Conservation (phyloP, 2,113 vertebrate species). For the Archilochus colubris region DNA sequence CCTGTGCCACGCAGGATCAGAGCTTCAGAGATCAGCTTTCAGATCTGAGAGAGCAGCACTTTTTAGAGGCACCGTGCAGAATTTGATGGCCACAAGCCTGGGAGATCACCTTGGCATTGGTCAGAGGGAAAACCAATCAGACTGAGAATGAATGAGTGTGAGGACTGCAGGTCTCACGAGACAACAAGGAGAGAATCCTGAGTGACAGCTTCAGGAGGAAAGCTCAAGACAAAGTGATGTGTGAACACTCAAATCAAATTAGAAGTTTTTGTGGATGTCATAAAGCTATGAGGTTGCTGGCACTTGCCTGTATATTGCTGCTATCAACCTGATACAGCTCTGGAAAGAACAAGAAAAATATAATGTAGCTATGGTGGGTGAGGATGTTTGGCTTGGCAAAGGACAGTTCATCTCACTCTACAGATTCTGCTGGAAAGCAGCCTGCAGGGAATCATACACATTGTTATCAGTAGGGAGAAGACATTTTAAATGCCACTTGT, state of each 20-base stretch:
- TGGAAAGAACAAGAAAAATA: background rate
- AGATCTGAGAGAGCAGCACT: background rate
- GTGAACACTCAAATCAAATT: background rate
- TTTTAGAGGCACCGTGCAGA: background rate
- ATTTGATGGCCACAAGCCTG: background rate
- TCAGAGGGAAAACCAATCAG: background rate
- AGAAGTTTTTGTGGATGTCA: background rate
- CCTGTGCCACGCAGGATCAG: conserved; percentile 15
- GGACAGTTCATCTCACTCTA: background rate
- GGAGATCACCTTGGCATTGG: background rate
- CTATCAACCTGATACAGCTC: background rate
- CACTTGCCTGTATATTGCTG: background rate
- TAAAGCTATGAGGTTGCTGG: background rate
- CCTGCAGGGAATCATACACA: background rate
- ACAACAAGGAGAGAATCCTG: background rate
- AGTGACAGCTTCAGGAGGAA: background rate
- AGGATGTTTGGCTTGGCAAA: background rate
- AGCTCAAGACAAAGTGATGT: background rate
- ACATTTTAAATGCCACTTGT: background rate
- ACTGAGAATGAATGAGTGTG: background rate
- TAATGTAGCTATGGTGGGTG: background rate
- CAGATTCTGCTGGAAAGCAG: background rate
- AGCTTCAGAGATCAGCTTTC: conserved; percentile 30
- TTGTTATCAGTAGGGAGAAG: background rate
- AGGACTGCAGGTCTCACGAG: background rate